A percentile compares a stretch with the other conserved stretches of the same genome.
Conservation (phyloP, 2,888 invertebrate genomes). For the Ashinkailepas kermadecensis region DNA sequence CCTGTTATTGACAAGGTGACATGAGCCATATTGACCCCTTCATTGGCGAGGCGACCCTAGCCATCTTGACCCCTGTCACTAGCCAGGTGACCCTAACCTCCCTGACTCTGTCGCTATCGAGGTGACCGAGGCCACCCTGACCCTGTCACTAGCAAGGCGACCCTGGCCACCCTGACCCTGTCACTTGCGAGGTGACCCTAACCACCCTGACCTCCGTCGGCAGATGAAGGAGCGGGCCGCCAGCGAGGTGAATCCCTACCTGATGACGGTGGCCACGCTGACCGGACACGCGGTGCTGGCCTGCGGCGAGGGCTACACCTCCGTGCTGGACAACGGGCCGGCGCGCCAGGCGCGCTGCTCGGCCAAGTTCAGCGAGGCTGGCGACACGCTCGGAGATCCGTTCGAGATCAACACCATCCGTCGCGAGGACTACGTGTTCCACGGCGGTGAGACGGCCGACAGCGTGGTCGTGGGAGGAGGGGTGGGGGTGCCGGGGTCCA, state of each 20-base stretch:
- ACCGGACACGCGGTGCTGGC: slow-evolving; percentile 71
- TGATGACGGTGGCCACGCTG: slow-evolving; percentile 84
- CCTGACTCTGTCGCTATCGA: no score
- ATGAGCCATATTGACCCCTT: no score
- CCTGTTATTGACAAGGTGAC: no score
- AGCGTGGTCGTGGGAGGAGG: no score
- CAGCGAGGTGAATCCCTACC: slow-evolving; percentile 58
- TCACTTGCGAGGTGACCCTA: no score
- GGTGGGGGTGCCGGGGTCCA: no score
- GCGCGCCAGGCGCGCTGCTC: slow-evolving; percentile 53
- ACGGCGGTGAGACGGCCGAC: slow-evolving; percentile 45
- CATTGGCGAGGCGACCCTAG: no score
- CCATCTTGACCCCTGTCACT: no score
- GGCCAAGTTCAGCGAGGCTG: slow-evolving; percentile 56
- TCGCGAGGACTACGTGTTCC: slow-evolving; percentile 61
- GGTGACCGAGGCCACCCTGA: no score
- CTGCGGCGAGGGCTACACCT: slow-evolving; percentile 44
- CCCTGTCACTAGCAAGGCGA: no score
- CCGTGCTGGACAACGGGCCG: slow-evolving; percentile 66
- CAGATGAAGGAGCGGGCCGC: slow-evolving; percentile 61
- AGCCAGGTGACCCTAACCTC: no score
- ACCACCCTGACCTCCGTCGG: background rate
- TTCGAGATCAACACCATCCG: slow-evolving; percentile 71
- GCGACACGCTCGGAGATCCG: slow-evolving; percentile 65
- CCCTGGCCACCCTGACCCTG: no score